These are phyloP conservation scores for Nothoprocta perdicaria DNA, from an alignment of 2,113 vertebrate species.

Conservation along the genomic window DNA sequence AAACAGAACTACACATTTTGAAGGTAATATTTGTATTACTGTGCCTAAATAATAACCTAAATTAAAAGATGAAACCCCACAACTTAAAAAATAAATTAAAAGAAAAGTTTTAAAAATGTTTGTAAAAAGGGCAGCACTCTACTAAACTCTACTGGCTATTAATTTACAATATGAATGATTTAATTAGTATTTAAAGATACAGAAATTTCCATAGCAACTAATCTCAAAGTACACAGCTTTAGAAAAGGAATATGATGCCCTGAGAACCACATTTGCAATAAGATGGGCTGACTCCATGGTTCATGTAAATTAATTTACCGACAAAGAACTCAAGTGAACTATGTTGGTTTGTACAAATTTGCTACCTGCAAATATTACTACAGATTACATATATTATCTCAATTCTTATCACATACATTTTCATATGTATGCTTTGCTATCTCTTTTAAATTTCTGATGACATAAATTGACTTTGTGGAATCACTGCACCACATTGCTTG, in stretches of 20 bases:
- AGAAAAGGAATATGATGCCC: background rate
- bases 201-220: slow-evolving; percentile 1
- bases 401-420: background rate
- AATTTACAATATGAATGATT: slow-evolving; percentile 29
- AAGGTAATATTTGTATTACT: background rate
- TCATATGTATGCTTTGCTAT: background rate
- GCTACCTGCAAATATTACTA: background rate
- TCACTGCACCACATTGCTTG: background rate
- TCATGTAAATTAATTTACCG: background rate
- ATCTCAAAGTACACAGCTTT: background rate
- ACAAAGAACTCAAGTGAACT: background rate
- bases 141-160: slow-evolving; percentile 8
- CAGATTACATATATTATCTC: background rate
- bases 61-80: background rate
- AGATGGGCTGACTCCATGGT: background rate
- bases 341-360: background rate
- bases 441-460: background rate
- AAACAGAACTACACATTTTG: background rate
- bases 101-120: slow-evolving; percentile 25
- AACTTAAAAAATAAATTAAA: background rate
- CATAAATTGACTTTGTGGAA: background rate
- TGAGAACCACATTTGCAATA: background rate
- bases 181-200: slow-evolving; percentile 35
- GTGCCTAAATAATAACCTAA: slow-evolving; percentile 6
- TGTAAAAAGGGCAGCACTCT: background rate